Base-by-base conservation (phyloP, 2,888 invertebrate genomes). In the Chrysomela aeneicollis region DNA sequence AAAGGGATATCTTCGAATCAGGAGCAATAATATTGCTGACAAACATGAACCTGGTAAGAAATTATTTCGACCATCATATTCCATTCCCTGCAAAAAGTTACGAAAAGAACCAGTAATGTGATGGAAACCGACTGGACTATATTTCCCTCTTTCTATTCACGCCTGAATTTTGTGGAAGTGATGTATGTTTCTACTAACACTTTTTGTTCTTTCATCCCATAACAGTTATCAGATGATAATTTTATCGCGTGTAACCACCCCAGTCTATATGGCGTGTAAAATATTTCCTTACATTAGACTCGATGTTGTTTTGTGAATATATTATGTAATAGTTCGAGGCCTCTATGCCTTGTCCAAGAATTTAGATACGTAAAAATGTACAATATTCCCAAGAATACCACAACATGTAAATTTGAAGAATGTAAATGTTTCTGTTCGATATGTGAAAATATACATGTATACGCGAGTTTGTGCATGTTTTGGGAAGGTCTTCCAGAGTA, bases 341-440 rank as follows among this genome's bases (percentile, higher is more conserved):
- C 63, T 51, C 64, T 68, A 71, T 68, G 77, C 75, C 76, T 73
- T 73, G 72, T 67, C 70, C 74, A 75, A 75, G 78, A 77, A 78
- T 79, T 59, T 66, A 82, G 79, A 82, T 82, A 82, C 82, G 82
- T 82, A 82, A 82, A 78, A 78, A 79, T 82, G 82, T 82, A 82
- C 82, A 82, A 82, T 82, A 82, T 81, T 78, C 78, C 76, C 73
- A 70, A 74, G 73, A 71, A 73, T 73, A 65, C 70, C 68, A 73
- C 71, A 75, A 73, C 73, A 72, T 76, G 77, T 78, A 75, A 77
- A 78, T 74, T 74, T 75, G 66, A 72, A 68, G 59, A 67, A 62
- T 70, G 73, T 74, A 74, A 66, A 73, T 75, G 71, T 77, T 74
- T 77, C 73, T 72, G 71, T 74, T 75, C 71, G 66, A 74, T 75